These are phyloP conservation scores for Catocala nupta DNA, from an alignment of 2,888 invertebrate species.

Conservation along the genomic window DNA sequence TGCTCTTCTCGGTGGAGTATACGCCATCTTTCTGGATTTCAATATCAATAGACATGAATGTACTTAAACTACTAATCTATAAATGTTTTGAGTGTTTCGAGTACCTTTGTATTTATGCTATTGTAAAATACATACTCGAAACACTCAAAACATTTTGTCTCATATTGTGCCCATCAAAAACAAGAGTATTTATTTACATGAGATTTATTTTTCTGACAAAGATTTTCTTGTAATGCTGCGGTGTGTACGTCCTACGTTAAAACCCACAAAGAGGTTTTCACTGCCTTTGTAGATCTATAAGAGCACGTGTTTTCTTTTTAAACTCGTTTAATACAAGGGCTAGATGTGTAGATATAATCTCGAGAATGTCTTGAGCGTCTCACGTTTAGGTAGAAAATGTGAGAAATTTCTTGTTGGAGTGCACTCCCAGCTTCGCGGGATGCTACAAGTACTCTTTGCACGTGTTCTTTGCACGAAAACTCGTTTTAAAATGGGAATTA, in stretches of 20 bases:
- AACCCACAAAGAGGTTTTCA: slow-evolving; percentile 40
- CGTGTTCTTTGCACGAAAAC: slow-evolving; percentile 59
- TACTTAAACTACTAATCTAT: no score
- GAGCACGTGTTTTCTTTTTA: slow-evolving; percentile 51
- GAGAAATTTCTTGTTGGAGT: slow-evolving; percentile 61
- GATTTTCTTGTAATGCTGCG: slow-evolving; percentile 16
- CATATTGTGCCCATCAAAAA: no score
- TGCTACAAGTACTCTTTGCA: slow-evolving; percentile 53
- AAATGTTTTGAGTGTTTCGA: no score
- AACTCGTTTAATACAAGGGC: slow-evolving; percentile 56
- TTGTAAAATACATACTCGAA: no score
- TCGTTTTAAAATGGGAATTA: slow-evolving; percentile 58
- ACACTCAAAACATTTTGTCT: no score
- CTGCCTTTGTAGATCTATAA: slow-evolving; percentile 47
- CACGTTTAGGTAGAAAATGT: slow-evolving; percentile 63
- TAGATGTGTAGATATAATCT: slow-evolving; percentile 61
- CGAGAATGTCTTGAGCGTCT: slow-evolving; percentile 53
- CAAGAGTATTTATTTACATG: neutral
- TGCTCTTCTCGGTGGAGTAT: no score
- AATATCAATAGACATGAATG: no score
- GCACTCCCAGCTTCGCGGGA: slow-evolving; percentile 55
- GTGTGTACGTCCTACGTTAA: slow-evolving; percentile 18
- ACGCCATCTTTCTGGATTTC: no score
- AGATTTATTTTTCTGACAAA: slow-evolving; percentile 15
- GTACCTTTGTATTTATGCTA: no score